A percentile compares a stretch with the other conserved stretches of the same genome.
Conservation (phyloP, 2,888 invertebrate species). For the Scaptomyza polygonia region DNA sequence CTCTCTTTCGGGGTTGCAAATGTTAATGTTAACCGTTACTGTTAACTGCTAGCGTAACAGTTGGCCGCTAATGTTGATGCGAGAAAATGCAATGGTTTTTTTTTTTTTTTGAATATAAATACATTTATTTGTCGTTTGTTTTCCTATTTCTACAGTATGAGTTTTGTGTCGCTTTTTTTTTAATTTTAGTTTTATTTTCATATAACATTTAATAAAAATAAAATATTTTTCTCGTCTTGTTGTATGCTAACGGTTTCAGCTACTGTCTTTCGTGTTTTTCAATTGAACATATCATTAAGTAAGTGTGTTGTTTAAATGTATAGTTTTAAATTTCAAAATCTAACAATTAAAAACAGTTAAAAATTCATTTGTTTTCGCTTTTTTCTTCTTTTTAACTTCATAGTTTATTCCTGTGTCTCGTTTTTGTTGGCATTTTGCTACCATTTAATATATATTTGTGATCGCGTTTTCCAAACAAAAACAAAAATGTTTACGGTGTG, state of each 20-base stretch:
- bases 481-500: slow-evolving; percentile 36
- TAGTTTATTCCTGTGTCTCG: slow-evolving; percentile 65
- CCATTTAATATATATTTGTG: slow-evolving; percentile 60
- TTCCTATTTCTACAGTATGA: slow-evolving; percentile 72
- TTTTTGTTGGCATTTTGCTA: slow-evolving; percentile 52
- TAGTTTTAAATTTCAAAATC: slow-evolving; percentile 69
- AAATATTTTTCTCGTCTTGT: slow-evolving; percentile 64
- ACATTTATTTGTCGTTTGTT: slow-evolving; percentile 81
- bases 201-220: slow-evolving; percentile 76
- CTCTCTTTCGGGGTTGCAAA: slow-evolving; percentile 60
- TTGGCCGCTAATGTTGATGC: not conserved
- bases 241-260: slow-evolving; percentile 46
- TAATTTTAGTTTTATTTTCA: slow-evolving; percentile 47
- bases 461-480: slow-evolving; percentile 56
- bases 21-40: slow-evolving; percentile 42
- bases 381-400: slow-evolving; percentile 31
- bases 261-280: slow-evolving; percentile 60
- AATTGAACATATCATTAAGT: slow-evolving; percentile 71
- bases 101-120: slow-evolving; percentile 75
- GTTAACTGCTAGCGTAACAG: slow-evolving; percentile 26
- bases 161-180: slow-evolving; percentile 66
- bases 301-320: slow-evolving; percentile 62
- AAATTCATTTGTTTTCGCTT: slow-evolving; percentile 61
- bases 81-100: slow-evolving; percentile 24
- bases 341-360: slow-evolving; percentile 81